Conservation (phyloP, 2,888 invertebrate genomes). For the Tetramorium bicarinatum region DNA sequence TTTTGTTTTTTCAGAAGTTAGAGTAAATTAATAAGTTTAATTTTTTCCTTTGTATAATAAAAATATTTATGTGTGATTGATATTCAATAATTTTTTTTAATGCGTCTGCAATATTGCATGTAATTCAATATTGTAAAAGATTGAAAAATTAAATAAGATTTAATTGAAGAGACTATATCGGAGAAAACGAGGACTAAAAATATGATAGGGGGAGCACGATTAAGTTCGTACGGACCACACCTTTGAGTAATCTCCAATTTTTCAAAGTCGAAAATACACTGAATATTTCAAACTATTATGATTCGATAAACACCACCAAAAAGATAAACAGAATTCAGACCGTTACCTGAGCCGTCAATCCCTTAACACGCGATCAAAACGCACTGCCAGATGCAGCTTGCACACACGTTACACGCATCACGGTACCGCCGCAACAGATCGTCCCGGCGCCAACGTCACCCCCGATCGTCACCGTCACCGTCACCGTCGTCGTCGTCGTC, state of each 20-base stretch:
- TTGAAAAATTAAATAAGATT: neutral
- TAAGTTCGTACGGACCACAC: conserved; percentile 10
- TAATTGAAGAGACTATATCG: neutral
- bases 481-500: neutral
- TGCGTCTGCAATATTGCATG: neutral
- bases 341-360: conserved; percentile 52
- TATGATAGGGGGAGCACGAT: neutral
- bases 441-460: conserved; percentile 38
- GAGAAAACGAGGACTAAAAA: neutral
- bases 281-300: neutral
- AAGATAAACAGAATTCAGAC: conserved; percentile 23
- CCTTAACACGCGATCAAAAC: conserved; percentile 48
- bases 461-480: conserved; percentile 6
- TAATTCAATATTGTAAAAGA: neutral
- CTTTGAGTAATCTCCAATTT: conserved; percentile 17
- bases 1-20: neutral
- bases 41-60: neutral
- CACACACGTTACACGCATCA: conserved; percentile 54
- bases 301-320: neutral
- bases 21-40: neutral
- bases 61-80: neutral
- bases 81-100: conserved; percentile 4
- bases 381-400: conserved; percentile 50
- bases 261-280: neutral
- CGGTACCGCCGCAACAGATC: conserved; percentile 41